Conservation (phyloP, 2,113 vertebrate species). For the Pristiophorus japonicus region DNA sequence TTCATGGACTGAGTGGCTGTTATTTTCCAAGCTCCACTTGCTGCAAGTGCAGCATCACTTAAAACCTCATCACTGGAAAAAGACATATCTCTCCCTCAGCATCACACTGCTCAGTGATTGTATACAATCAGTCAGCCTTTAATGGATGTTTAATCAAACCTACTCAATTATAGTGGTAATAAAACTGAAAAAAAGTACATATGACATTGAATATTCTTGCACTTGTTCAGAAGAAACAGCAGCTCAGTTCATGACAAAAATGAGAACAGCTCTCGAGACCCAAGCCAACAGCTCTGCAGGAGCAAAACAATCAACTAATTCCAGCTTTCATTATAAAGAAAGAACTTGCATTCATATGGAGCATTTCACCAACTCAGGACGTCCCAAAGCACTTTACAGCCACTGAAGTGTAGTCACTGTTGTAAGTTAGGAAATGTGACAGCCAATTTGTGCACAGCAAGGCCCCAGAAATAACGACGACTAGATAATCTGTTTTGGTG, state of each 20-base stretch:
- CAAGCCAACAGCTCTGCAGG: not conserved
- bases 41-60: not conserved
- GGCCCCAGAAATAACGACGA: not conserved
- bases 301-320: not conserved
- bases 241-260: not conserved
- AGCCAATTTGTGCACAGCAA: not conserved
- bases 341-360: not conserved
- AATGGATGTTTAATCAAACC: not conserved
- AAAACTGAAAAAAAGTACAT: not conserved
- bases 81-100: not conserved
- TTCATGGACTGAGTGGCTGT: not conserved
- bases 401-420: not conserved
- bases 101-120: not conserved
- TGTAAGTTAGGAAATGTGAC: not conserved
- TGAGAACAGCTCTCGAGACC: not conserved
- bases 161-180: not conserved
- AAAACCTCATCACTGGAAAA: not conserved
- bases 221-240: not conserved
- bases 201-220: not conserved
- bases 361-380: not conserved
- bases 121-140: not conserved
- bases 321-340: not conserved
- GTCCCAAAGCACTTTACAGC: not conserved
- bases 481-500: not conserved
- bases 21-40: not conserved